Conservation (phyloP, 2,888 invertebrate species). For the Acleris cristana region DNA sequence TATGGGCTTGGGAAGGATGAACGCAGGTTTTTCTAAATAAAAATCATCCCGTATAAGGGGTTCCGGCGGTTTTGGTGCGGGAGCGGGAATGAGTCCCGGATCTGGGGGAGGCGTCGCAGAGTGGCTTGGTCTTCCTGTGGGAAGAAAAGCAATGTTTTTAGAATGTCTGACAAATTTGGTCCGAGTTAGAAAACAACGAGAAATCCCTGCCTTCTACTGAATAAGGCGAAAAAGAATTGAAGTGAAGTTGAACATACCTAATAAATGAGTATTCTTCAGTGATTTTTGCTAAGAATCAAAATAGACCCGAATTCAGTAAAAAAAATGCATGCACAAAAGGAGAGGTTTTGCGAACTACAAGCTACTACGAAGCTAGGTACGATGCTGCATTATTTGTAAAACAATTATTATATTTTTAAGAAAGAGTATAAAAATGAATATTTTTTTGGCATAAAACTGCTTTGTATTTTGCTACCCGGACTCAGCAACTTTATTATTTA, state of each 20-base stretch:
- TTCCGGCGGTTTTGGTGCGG: constrained; percentile 58
- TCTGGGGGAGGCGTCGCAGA: constrained; percentile 31
- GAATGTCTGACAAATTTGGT: constrained; percentile 2
- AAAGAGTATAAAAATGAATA: too few relatives aligned
- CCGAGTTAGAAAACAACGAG: neutral
- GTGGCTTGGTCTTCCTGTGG: constrained; percentile 45
- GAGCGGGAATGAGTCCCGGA: constrained; percentile 47
- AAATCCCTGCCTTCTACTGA: neutral
- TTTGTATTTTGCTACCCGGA: too few relatives aligned
- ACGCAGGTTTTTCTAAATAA: constrained; percentile 63
- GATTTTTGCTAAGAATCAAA: too few relatives aligned
- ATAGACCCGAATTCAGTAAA: neutral
- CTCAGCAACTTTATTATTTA: too few relatives aligned
- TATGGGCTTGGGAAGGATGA: constrained; percentile 62
- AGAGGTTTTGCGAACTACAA: constrained; percentile 21
- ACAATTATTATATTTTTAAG: neutral
- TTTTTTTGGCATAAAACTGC: too few relatives aligned
- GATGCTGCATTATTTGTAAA: neutral
- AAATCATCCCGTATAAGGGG: constrained; percentile 56
- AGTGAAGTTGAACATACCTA: too few relatives aligned
- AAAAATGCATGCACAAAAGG: constrained; percentile 29
- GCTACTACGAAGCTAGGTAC: constrained; percentile 14
- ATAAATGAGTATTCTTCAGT: too few relatives aligned
- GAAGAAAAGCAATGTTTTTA: constrained; percentile 40
- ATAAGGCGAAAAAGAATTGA: too few relatives aligned